Base-by-base conservation (phyloP, 2,797 vertebrate genomes). In the Tadarida brasiliensis region DNA sequence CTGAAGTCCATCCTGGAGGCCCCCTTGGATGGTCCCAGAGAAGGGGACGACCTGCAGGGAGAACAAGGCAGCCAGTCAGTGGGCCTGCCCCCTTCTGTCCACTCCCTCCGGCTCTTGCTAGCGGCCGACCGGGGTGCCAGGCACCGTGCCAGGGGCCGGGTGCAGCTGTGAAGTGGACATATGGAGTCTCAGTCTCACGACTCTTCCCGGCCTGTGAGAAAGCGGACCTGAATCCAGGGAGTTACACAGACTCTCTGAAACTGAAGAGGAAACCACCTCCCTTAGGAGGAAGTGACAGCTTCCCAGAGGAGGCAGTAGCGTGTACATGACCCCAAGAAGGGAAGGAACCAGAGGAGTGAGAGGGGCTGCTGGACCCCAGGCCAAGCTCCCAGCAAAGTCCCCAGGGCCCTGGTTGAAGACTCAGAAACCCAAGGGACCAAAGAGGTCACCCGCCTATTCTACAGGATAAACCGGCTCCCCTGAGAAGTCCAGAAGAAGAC, bases 1-100 rank as follows among this genome's bases (percentile, higher is more conserved):
- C 78, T 94, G 76, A 54, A 93, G 97, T 89, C 97, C 97, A 0
- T 95, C 96, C 61, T 85, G 91, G 24, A 98, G 96, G 9, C 96
- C 94, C 12, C 96, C 97, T 17, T 84, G 68, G 65, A 98, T 98
- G 14, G 0, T 1, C 4, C 95, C 96, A 3, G 59, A 49, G 83
- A 97, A 98, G 10, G 97, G 97, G 57, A 97, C 1, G 0, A 0
- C 0, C 97, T n/a, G n/a, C n/a, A n/a, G n/a, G n/a, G n/a, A n/a
- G n/a, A n/a, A n/a, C n/a, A n/a, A n/a, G n/a, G n/a, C 11, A 77
- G 76, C 81, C 1, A 26, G 49, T 93, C 2, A 47, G 28, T 56
- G 33, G 20, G 19, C 7, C 7, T 1, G 17, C 17, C n/a, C 67
- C 68, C 59, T 49, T 6, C 26, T 44, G 7, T 17, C 0, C 11